Conservation (phyloP, 2,797 vertebrate species). For the Otolemur crassicaudatus region DNA sequence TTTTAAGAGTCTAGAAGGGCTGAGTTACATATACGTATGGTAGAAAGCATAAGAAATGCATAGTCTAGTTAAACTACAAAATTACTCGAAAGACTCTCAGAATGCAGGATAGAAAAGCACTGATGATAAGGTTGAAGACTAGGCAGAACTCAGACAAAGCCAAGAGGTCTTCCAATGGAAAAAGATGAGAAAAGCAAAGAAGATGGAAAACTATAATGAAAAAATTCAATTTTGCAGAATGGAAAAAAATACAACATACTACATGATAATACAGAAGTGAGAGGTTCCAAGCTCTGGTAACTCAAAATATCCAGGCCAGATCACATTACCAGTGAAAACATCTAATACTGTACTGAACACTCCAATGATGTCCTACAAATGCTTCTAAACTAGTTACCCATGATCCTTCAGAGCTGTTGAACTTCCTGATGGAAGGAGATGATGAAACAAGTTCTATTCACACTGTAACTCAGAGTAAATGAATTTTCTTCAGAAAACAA, state of each 20-base stretch:
- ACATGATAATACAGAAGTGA: not conserved
- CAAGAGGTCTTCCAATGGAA: not conserved
- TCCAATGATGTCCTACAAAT: constrained; percentile 47
- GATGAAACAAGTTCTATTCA: constrained; percentile 46
- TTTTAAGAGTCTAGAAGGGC: constrained; percentile 3
- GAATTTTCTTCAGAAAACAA: constrained; percentile 43
- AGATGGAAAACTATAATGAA: constrained; percentile 4
- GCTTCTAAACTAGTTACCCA: constrained; percentile 55
- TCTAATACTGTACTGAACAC: constrained; percentile 41
- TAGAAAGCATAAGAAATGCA: not conserved
- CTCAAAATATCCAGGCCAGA: constrained; percentile 42
- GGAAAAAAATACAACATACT: not conserved
- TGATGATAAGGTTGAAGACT: not conserved
- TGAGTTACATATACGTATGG: not conserved
- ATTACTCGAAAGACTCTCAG: not conserved
- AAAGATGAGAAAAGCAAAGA: constrained; percentile 31
- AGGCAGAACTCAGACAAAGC: not conserved
- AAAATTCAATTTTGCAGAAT: constrained; percentile 31
- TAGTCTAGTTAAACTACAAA: constrained; percentile 24
- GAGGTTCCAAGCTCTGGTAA: not conserved
- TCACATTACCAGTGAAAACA: constrained; percentile 62
- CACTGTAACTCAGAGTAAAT: not conserved
- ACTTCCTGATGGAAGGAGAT: constrained; percentile 35
- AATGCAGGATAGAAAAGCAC: not conserved
- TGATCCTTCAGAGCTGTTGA: not conserved